These are phyloP conservation scores for Apogon hyalosoma DNA, from an alignment of 2,797 vertebrate species.

Conservation along the genomic window DNA sequence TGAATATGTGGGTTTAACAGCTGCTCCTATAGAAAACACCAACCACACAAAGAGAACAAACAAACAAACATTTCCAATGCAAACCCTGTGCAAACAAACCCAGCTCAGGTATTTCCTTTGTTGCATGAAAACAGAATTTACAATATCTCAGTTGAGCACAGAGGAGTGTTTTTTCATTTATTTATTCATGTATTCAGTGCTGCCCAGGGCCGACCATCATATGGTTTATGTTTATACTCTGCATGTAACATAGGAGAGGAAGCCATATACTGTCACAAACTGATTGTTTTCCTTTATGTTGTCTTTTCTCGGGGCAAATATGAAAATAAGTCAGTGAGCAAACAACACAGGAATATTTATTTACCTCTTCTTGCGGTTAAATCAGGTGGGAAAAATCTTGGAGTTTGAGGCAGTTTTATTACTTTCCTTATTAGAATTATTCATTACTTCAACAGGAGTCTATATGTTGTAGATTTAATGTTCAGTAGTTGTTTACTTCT, in stretches of 20 bases:
- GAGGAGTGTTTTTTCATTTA: constrained; percentile 46
- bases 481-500: too few species aligned
- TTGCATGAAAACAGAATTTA: constrained; percentile 41
- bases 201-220: constrained; percentile 41
- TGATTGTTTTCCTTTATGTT: constrained; percentile 35
- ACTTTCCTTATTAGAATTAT: too few species aligned
- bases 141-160: constrained; percentile 19
- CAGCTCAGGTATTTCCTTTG: constrained; percentile 10
- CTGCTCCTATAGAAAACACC: constrained; percentile 31
- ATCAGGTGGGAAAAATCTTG: constrained; percentile 10
- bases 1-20: neutral
- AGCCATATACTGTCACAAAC: constrained; percentile 24
- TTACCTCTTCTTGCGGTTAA: neutral
- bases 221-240: constrained; percentile 43
- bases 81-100: constrained; percentile 11
- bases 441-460: too few species aligned
- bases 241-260: constrained; percentile 22
- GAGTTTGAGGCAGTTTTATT: neutral
- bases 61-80: neutral
- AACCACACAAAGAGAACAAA: constrained; percentile 6
- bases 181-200: constrained; percentile 67
- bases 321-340: constrained; percentile 12
- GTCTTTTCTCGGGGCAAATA: constrained; percentile 17
- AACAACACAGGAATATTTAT: constrained; percentile 17
- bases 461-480: too few species aligned